Evolutionary conservation across 2,888 invertebrate species (phyloP).

Genomic region (Synanthedon andrenaeformis): DNA sequence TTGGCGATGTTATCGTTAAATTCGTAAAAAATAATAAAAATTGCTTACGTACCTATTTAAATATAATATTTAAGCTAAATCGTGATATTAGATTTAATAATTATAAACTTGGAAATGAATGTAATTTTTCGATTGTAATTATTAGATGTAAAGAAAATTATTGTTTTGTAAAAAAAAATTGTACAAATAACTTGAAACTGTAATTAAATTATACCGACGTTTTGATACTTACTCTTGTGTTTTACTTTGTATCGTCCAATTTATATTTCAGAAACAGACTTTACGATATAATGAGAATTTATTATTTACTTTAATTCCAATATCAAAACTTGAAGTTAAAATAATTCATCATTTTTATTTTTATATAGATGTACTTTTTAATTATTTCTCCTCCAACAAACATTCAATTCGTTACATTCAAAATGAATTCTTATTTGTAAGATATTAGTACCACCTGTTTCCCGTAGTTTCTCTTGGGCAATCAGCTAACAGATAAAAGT

Average conservation of each 20-base stretch:
- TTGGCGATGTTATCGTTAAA: slow-evolving; percentile 54
- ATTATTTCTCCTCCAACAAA: neutral
- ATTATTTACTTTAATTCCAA: neutral
- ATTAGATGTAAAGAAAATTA: slow-evolving; percentile 64
- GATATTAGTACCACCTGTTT: too few species aligned
- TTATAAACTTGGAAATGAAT: slow-evolving; percentile 65
- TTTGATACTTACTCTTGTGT: slow-evolving; percentile 57
- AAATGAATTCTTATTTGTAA: neutral
- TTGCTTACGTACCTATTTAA: slow-evolving; percentile 53
- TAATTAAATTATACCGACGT: slow-evolving; percentile 70
- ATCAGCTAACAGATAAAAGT: too few species aligned
- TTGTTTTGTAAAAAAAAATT: slow-evolving; percentile 70
- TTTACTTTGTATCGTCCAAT: slow-evolving; percentile 29
- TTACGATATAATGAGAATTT: neutral
- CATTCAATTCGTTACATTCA: neutral
- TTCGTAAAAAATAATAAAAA: slow-evolving; percentile 46
- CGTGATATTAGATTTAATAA: slow-evolving; percentile 69
- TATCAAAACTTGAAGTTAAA: neutral
- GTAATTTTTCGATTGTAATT: slow-evolving; percentile 70
- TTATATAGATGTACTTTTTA: too few species aligned
- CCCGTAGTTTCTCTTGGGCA: too few species aligned
- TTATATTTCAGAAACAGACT: neutral
- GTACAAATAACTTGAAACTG: slow-evolving; percentile 66
- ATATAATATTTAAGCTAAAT: slow-evolving; percentile 65
- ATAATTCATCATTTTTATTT: too few species aligned